Conservation (phyloP, 2,888 invertebrate species). For the Leptinotarsa tumamoca region DNA sequence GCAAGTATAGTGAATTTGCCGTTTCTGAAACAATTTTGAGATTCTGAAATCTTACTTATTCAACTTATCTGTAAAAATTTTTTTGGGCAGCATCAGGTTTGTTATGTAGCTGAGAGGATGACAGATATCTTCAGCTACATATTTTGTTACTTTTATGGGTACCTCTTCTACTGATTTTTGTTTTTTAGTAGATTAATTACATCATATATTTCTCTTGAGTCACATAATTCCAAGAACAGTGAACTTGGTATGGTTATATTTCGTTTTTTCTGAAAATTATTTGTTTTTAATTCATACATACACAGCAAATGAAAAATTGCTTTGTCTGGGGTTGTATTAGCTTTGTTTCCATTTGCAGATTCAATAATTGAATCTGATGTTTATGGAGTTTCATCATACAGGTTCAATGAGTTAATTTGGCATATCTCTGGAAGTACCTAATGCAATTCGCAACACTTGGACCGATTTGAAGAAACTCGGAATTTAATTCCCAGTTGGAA, state of each 20-base stretch:
- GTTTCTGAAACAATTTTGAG: conserved; percentile 16
- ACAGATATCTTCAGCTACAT: conserved; percentile 14
- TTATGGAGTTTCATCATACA: too few relatives aligned
- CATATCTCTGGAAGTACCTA: too few relatives aligned
- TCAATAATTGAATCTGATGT: not conserved
- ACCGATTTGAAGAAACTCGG: too few relatives aligned
- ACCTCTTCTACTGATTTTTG: conserved; percentile 12
- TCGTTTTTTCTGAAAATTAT: too few relatives aligned
- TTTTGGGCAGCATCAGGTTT: conserved; percentile 14
- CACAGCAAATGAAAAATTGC: not conserved
- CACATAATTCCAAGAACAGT: too few relatives aligned
- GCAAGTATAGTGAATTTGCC: conserved; percentile 19
- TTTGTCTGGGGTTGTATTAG: not conserved
- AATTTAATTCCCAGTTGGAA: not conserved
- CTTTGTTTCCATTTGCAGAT: not conserved
- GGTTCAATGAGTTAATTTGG: too few relatives aligned
- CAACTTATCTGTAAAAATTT: not conserved
- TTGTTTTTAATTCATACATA: not conserved
- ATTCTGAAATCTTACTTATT: not conserved
- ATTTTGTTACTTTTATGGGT: conserved; percentile 2
- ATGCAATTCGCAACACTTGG: too few relatives aligned
- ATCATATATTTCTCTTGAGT: too few relatives aligned
- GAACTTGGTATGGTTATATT: too few relatives aligned
- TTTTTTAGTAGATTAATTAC: too few relatives aligned
- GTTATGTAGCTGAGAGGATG: conserved; percentile 1